Conservation (phyloP, 1,140 invertebrate species). For the Oryctes rhinoceros region DNA sequence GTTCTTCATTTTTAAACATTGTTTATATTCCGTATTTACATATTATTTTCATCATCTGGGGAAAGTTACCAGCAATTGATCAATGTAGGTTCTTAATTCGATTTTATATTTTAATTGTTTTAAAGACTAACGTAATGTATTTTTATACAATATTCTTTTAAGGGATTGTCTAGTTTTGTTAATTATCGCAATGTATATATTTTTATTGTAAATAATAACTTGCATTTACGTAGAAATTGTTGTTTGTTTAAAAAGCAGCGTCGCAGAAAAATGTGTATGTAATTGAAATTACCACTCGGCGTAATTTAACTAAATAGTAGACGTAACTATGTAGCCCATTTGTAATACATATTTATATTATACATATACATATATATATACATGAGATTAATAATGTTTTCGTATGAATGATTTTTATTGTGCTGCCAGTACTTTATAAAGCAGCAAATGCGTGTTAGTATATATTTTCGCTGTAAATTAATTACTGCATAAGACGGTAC, state of each 20-base stretch:
- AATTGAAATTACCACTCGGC: constrained; percentile 21
- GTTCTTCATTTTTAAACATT: neutral
- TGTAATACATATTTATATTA: constrained; percentile 34
- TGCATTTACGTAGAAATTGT: constrained; percentile 29
- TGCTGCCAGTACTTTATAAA: neutral
- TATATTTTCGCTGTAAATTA: constrained; percentile 22
- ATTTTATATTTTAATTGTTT: constrained; percentile 1
- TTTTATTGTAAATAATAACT: constrained; percentile 34
- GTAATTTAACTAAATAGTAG: constrained; percentile 30
- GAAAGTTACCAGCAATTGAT: neutral
- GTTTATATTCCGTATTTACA: neutral
- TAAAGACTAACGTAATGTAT: neutral
- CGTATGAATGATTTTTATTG: constrained; percentile 14
- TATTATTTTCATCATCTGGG: neutral
- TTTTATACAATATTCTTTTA: constrained; percentile 30
- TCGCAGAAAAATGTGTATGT: constrained; percentile 29
- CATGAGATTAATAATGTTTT: constrained; percentile 22
- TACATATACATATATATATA: constrained; percentile 3
- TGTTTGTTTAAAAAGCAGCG: neutral
- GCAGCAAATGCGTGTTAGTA: neutral
- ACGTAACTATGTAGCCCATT: constrained; percentile 9
- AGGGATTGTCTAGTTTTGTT: constrained; percentile 34
- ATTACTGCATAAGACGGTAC: neutral
- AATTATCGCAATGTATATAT: constrained; percentile 34
- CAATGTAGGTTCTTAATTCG: neutral